These are phyloP conservation scores for Leptoteleia sp. DNA, from an alignment of 1,140 invertebrate genomes.

Conservation along the genomic window DNA sequence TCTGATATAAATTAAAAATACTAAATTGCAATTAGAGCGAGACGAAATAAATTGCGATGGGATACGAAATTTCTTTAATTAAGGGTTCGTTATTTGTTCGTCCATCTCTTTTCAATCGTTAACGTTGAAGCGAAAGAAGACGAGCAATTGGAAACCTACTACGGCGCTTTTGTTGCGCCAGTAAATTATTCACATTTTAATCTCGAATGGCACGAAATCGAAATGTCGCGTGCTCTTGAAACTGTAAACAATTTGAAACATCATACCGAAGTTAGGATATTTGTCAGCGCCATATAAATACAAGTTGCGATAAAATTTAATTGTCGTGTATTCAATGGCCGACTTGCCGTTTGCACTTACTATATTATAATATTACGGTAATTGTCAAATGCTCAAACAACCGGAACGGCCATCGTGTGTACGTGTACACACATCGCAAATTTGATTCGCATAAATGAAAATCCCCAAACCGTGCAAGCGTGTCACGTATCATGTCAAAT, in stretches of 20 bases:
- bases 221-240: conserved; percentile 24
- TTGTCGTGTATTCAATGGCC: conserved; percentile 15
- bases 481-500: too few relatives aligned
- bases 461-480: conserved; percentile 15
- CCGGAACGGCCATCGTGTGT: background rate
- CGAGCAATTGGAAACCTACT: too few relatives aligned
- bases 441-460: conserved; percentile 20
- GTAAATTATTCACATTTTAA: conserved; percentile 35
- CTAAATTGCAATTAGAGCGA: too few relatives aligned
- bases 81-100: too few relatives aligned
- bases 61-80: too few relatives aligned
- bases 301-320: conserved; percentile 21
- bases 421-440: conserved; percentile 14
- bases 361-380: conserved; percentile 32
- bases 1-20: too few relatives aligned
- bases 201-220: conserved; percentile 26
- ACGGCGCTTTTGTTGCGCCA: too few relatives aligned
- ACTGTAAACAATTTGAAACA: conserved; percentile 38
- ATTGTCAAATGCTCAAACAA: conserved; percentile 33
- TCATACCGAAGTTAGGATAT: conserved; percentile 31
- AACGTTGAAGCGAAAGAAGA: too few relatives aligned
- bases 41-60: too few relatives aligned
- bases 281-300: conserved; percentile 29
- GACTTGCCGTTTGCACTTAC: conserved; percentile 33
- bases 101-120: too few relatives aligned